Conservation (phyloP, 92 coral and sea anemone species). For the Bergia puertoricense region DNA sequence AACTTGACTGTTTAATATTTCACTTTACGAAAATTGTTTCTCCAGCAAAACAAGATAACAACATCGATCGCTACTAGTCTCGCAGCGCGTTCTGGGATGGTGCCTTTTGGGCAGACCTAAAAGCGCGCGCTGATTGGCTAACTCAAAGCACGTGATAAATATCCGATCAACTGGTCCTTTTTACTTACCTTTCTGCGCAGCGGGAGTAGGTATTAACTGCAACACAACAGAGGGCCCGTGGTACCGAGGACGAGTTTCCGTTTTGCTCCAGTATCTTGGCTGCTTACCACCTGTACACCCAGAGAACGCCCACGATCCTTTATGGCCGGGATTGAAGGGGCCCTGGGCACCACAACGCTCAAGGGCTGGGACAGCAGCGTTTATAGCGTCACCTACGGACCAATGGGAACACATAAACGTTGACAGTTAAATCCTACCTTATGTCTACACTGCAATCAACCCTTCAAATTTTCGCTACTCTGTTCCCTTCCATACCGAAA, state of each 20-base stretch:
- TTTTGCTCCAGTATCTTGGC: slow-evolving; percentile 77
- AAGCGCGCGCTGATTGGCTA: too few species aligned
- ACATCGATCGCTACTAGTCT: too few species aligned
- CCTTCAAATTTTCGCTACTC: too few species aligned
- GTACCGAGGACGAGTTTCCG: slow-evolving; percentile 88
- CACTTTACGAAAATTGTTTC: too few species aligned
- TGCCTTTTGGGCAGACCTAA: too few species aligned
- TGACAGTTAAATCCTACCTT: not conserved
- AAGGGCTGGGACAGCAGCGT: slow-evolving; percentile 75
- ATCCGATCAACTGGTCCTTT: too few species aligned
- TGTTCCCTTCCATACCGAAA: too few species aligned
- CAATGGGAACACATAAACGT: not conserved
- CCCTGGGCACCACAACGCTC: slow-evolving; percentile 88
- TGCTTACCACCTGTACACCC: slow-evolving; percentile 85
- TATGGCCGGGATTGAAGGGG: slow-evolving; percentile 76
- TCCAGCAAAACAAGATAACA: too few species aligned
- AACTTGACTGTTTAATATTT: too few species aligned
- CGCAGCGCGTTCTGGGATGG: too few species aligned
- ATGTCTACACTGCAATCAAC: too few species aligned
- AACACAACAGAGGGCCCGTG: slow-evolving; percentile 93
- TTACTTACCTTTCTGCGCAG: slow-evolving; percentile 85
- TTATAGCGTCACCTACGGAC: slow-evolving; percentile 71
- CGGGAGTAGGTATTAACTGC: slow-evolving; percentile 91
- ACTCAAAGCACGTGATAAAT: too few species aligned
- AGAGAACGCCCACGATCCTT: slow-evolving; percentile 88